Base-by-base conservation (phyloP, 2,113 vertebrate genomes). In the Gambusia affinis region DNA sequence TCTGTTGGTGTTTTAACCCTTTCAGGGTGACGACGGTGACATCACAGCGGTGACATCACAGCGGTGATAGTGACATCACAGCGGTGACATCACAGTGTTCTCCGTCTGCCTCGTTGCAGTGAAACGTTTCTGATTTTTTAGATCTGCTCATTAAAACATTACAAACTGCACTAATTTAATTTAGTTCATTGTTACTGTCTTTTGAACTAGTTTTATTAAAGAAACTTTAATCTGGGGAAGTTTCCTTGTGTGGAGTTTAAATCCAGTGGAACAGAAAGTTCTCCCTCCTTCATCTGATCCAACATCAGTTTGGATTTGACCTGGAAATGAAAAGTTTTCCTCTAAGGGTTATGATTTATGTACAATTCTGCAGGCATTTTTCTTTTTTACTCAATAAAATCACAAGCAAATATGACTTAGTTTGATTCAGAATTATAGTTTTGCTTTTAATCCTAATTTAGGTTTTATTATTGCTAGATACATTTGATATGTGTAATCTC, bases 161-260 rank as follows among this genome's bases (percentile, higher is more conserved):
- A 64, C 67, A 84, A 76, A 78, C 74, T 63, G 14, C 12, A 61
- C 78, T 82, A 77, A 90, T 91, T 84, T 47, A 75, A 85, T 88
- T 83, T 69, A 42, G 54, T 54, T 42, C 39, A 15, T 42, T 39
- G 31, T 80, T 64, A 64, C 79, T 64, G 60, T 79, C 78, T 76
- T 42, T 76, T 66, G 76, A 85, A 83, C 88, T 85, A 70, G 80
- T 88, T 88, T 79, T 60, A 88, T 84, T 85, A 77, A 83, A 82
- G 64, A 60, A 54, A 22, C n/a, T 24, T 11, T 8, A n/a, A n/a
- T n/a, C 1, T 54, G 17, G 47, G 1, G 7, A 54, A 8, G 8
- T 57, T 57, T 57, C 8, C 51, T 10, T 10, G 22, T 24, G 0
- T 24, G 15, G 15, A 24, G 8, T 54, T 54, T 24, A n/a, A 54